Conservation (phyloP, 2,888 invertebrate species). For the Orthonychiurus folsomi region DNA sequence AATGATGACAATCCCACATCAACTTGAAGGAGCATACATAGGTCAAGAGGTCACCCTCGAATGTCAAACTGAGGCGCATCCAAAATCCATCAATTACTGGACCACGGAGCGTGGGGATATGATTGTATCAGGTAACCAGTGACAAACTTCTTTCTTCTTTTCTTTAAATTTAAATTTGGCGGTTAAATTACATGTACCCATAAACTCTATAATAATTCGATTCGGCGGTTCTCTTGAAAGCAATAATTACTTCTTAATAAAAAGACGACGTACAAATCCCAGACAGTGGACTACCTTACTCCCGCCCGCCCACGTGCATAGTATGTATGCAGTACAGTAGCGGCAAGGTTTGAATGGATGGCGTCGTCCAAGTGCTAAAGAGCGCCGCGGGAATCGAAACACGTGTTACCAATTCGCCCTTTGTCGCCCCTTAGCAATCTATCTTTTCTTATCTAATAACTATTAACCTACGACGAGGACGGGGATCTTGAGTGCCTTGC, state of each 20-base stretch:
- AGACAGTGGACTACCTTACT: too few relatives aligned
- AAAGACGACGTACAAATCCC: too few relatives aligned
- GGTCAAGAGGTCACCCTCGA: constrained; percentile 80
- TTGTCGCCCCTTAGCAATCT: not conserved
- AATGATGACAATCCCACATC: constrained; percentile 87
- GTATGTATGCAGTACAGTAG: too few relatives aligned
- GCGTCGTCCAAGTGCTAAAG: not conserved
- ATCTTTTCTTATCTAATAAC: constrained; percentile 1
- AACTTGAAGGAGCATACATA: constrained; percentile 78
- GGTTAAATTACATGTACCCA: too few relatives aligned
- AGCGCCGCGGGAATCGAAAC: not conserved
- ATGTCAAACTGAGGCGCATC: constrained; percentile 85
- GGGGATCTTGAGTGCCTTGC: not conserved
- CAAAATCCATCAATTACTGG: constrained; percentile 90
- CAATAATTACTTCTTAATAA: not conserved
- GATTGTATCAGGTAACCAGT: constrained; percentile 88
- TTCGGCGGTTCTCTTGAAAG: not conserved
- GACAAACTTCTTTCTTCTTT: too few relatives aligned
- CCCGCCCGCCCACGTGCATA: too few relatives aligned
- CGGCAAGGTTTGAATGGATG: not conserved
- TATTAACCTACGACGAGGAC: too few relatives aligned
- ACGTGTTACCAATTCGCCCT: not conserved
- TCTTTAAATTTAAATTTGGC: too few relatives aligned
- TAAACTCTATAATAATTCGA: not conserved
- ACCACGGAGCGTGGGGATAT: constrained; percentile 82